Conservation (phyloP, 2,113 vertebrate genomes). For the Megaceryle maxima region DNA sequence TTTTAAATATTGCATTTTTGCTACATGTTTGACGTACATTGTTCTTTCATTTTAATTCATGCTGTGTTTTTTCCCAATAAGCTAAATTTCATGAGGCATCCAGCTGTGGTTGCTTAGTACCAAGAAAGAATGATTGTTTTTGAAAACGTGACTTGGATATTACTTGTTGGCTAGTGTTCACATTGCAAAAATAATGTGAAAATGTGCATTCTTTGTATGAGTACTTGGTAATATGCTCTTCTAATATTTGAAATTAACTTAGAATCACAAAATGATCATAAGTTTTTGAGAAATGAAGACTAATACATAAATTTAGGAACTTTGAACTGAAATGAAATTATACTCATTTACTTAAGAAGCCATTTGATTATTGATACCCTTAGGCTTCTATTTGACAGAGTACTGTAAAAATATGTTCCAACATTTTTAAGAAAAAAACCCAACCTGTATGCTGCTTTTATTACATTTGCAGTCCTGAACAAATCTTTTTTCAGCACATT, state of each 20-base stretch:
- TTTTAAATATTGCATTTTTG: slow-evolving; percentile 44
- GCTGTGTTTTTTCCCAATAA: slow-evolving; percentile 61
- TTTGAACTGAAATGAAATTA: slow-evolving; percentile 12
- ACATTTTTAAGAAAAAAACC: rapidly evolving
- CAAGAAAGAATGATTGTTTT: slow-evolving; percentile 41
- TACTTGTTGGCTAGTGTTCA: slow-evolving; percentile 14
- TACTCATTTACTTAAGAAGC: not conserved
- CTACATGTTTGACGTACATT: slow-evolving; percentile 13
- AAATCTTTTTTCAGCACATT: not conserved
- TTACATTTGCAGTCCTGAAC: not conserved
- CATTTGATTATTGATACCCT: not conserved
- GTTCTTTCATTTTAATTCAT: slow-evolving; percentile 55
- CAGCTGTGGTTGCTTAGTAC: slow-evolving; percentile 58
- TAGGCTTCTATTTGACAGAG: not conserved
- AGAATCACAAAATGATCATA: not conserved
- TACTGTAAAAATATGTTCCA: not conserved
- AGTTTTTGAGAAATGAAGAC: slow-evolving; percentile 12
- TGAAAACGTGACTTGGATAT: slow-evolving; percentile 30
- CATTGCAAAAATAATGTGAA: slow-evolving; percentile 1
- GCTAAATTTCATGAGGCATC: slow-evolving; percentile 61
- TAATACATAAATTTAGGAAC: not conserved
- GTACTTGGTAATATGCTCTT: not conserved
- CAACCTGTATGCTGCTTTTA: not conserved
- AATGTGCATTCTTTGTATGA: not conserved
- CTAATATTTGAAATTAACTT: slow-evolving; percentile 19